Conservation (phyloP, 1,140 invertebrate species). For the Spodoptera litura region DNA sequence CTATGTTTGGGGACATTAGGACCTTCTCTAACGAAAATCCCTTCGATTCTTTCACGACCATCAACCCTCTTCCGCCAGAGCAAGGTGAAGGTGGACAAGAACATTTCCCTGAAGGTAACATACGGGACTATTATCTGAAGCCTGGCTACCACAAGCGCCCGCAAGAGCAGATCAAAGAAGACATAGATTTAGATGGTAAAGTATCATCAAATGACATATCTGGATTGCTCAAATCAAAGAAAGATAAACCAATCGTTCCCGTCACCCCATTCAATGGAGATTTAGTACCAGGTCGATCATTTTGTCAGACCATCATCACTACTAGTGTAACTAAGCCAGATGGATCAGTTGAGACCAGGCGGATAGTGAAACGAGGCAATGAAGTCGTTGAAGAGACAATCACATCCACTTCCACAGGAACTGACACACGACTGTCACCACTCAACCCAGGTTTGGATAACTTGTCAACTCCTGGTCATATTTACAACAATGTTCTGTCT, state of each 20-base stretch:
- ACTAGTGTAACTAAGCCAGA: slow-evolving; percentile 79
- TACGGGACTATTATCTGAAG: slow-evolving; percentile 79
- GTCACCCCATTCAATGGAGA: slow-evolving; percentile 68
- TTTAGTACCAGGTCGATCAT: slow-evolving; percentile 68
- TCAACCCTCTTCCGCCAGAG: slow-evolving; percentile 55
- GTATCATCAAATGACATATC: slow-evolving; percentile 79
- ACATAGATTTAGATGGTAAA: slow-evolving; percentile 78
- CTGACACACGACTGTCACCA: slow-evolving; percentile 58
- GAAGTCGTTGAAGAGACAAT: slow-evolving; percentile 73
- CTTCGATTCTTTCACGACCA: slow-evolving; percentile 52
- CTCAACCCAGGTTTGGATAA: slow-evolving; percentile 56
- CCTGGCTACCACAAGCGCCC: slow-evolving; percentile 72
- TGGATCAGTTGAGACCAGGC: slow-evolving; percentile 74
- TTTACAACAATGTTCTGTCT: slow-evolving; percentile 62
- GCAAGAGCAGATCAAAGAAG: slow-evolving; percentile 61
- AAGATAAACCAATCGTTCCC: slow-evolving; percentile 53
- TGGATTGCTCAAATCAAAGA: slow-evolving; percentile 72
- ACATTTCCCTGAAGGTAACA: slow-evolving; percentile 63
- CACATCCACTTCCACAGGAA: slow-evolving; percentile 65
- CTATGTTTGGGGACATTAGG: slow-evolving; percentile 74
- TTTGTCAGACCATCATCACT: slow-evolving; percentile 80
- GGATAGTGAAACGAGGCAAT: slow-evolving; percentile 78
- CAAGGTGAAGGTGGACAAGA: slow-evolving; percentile 57
- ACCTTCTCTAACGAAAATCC: slow-evolving; percentile 70
- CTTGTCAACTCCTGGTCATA: slow-evolving; percentile 59